phyloP scores from a whole-genome alignment of 2,113 vertebrate species.

The Empidonax traillii region DNA sequence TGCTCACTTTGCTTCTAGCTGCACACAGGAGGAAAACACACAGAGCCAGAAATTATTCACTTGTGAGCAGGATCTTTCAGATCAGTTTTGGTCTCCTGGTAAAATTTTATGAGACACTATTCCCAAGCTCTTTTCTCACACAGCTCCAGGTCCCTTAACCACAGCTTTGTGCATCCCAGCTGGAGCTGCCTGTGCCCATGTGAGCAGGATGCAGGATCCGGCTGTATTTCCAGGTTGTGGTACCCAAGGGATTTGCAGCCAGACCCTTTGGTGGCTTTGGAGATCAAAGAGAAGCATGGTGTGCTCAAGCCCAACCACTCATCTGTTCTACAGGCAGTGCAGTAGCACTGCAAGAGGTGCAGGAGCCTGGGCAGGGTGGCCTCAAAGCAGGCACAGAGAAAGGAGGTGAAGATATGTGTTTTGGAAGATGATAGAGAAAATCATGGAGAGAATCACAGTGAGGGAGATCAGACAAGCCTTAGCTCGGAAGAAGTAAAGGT shows the following conservation, averaged over 20 bases:
- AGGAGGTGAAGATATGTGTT: background rate
- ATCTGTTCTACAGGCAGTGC: background rate
- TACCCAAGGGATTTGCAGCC: background rate
- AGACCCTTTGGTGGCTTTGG: background rate
- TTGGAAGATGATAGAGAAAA: background rate
- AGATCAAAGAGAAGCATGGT: background rate
- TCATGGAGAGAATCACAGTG: background rate
- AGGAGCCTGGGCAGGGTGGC: background rate
- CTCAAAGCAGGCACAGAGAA: background rate
- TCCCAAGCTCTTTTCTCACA: background rate
- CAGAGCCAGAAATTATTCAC: background rate
- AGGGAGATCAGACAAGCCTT: background rate
- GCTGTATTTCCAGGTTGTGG: background rate
- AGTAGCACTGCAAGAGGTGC: background rate
- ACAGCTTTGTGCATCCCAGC: background rate
- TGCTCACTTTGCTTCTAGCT: background rate
- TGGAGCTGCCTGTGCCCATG: accelerated
- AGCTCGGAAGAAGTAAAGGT: background rate
- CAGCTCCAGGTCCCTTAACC: background rate
- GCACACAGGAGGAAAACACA: background rate
- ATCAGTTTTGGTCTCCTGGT: background rate
- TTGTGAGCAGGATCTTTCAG: background rate
- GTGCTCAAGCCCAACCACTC: background rate
- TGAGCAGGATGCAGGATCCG: background rate
- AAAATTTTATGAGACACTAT: background rate